Evolutionary conservation across 2,888 invertebrate genomes (phyloP), one percentile per base, ranked within the genome.

Genomic region (Pandemis corylana): DNA sequence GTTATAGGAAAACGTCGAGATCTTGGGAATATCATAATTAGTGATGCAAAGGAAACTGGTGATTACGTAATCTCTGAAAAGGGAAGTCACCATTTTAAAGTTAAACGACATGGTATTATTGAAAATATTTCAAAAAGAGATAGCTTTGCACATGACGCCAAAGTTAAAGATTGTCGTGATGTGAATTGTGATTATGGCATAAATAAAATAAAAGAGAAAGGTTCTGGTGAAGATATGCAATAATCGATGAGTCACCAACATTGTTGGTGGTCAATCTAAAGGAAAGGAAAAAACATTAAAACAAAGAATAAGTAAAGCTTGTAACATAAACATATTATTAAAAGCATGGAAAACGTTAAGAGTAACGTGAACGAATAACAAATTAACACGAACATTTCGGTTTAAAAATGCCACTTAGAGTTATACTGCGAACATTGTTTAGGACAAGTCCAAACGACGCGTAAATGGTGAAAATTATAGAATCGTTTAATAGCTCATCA

Each of bases 1-100:
- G 74, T 70, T 70, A 75, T 5, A 59, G 68, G 68, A 69, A 69
- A 74, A 65, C 68, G 59, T 28, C 28, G 5, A 20, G 9, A 44
- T 65, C n/a, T 61, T 67, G 41, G 41, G 51, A 70, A 70, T 46
- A 75, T 75, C 20, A 67, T 70, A 66, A 51, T 75, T 62, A 67
- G 36, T 28, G 15, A 53, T 70, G 65, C 12, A 59, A 51, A 75
- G 74, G 74, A 75, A 67, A 62, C 61, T 3, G 66, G 49, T 46
- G 53, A 70, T 75, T 75, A 75, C 62, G 15, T 70, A 46, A 61
- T 13, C 56, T 28, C 36, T 20, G 28, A 44, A 46, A 63, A 46
- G 56, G 64, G 46, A 73, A 68, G 63, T 68, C 2, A 13, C 20
- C n/a, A 59, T 68, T 62, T 63, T 49, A 20, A 42, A 68, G 68